Percentiles rank a stretch among this genome's conserved stretches.
These are phyloP conservation scores for Beris chalybata DNA, from an alignment of 2,888 invertebrate genomes.

Conservation along the genomic window DNA sequence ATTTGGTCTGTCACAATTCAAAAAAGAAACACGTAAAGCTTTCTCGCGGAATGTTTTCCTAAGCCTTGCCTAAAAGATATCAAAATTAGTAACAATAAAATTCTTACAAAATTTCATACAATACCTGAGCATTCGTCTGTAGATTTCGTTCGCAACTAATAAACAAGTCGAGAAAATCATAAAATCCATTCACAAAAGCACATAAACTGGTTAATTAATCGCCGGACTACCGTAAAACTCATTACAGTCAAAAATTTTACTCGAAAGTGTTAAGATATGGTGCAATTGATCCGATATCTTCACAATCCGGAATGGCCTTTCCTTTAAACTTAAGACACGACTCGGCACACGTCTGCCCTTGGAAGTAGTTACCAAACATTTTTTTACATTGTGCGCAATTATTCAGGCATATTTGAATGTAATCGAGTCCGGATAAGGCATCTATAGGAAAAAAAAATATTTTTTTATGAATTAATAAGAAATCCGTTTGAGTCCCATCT, in stretches of 20 bases:
- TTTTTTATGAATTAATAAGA: constrained; percentile 24
- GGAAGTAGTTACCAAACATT: constrained; percentile 84
- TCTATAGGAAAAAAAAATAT: constrained; percentile 40
- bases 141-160: no score
- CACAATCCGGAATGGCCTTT: constrained; percentile 82
- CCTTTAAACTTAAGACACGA: constrained; percentile 82
- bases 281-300: constrained; percentile 77
- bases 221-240: no score
- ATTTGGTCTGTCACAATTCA: no score
- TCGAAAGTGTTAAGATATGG: constrained; percentile 71
- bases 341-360: constrained; percentile 83
- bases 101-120: no score
- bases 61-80: no score
- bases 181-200: no score
- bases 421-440: constrained; percentile 58
- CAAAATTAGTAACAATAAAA: no score
- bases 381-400: constrained; percentile 90
- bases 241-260: constrained; percentile 42
- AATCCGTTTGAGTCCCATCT: constrained; percentile 8
- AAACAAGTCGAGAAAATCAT: no score
- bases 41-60: no score
- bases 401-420: constrained; percentile 73
- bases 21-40: no score
- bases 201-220: no score
- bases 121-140: no score